Evolutionary conservation across 2,113 vertebrate species (phyloP), one percentile per base, ranked within the genome.

Genomic region (Rhombomys opimus): DNA sequence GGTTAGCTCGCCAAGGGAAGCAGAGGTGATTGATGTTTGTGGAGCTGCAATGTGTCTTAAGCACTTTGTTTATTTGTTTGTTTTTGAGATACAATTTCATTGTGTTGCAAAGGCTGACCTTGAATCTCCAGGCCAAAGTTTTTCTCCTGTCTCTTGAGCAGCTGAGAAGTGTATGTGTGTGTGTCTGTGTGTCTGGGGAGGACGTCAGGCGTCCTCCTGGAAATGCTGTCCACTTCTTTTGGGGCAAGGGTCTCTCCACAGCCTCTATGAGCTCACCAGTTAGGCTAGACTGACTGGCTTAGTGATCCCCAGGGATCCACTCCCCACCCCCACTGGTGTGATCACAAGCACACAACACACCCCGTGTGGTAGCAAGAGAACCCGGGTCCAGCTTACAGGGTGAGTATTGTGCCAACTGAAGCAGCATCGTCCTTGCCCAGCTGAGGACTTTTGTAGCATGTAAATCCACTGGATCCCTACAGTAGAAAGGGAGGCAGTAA

Each of bases 391-490:
- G 32, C 54, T 82, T 61, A 18, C 20, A 35, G 17, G 54, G 32
- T n/a, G 61, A 82, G 20, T 11, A 59, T 9, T 59, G 11, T 82
- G 22, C 35, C 80, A n/a, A 27, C 35, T 61, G 38, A 65, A n/a
- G 38, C 38, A 41, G 75, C 15, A 27, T 9, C 25, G 3, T 27
- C 61, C 27, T 22, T 11, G n/a, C 61, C 80, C 54, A 52, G 63
- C 2, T 3, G 57, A 84, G 30, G 9, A 61, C 70, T 59, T 61
- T 38, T 41, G 73, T n/a, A 72, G 35, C 6, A 13, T 54, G 80
- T 17, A 35, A 25, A 86, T 30, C 18, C 18, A 1, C 2, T 0
- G 5, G 12, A 6, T 32, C 7, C 0, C 25, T 1, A 32, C 12
- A 82, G 30, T 8, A 35, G 77, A 12, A 23, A 50, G 14, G n/a